A percentile compares a stretch with the other conserved stretches of the same genome.
phyloP scores from a whole-genome alignment of 2,797 vertebrate genomes.

The Denticeps clupeoides region DNA sequence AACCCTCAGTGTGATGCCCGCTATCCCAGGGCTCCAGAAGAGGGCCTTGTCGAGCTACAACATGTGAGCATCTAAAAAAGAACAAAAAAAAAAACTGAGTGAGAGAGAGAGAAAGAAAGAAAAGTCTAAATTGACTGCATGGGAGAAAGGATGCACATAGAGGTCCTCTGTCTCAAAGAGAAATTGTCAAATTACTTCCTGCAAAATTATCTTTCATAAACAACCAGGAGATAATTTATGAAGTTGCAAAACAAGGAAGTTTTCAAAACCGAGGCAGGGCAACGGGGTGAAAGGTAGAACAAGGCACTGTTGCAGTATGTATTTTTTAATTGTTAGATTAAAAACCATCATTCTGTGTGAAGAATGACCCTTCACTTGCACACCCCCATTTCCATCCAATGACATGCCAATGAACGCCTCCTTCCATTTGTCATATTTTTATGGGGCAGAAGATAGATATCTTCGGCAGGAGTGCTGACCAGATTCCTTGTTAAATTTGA shows the following conservation, averaged over 20 bases:
- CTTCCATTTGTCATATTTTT: slow-evolving; percentile 22
- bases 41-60: slow-evolving; percentile 18
- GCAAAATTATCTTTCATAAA: too few relatives aligned
- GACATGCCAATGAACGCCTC: slow-evolving; percentile 10
- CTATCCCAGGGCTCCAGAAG: slow-evolving; percentile 21
- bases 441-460: slow-evolving; percentile 12
- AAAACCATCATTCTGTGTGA: slow-evolving; percentile 19
- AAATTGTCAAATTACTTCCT: too few relatives aligned
- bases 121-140: too few relatives aligned
- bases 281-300: background rate
- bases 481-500: slow-evolving; percentile 21
- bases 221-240: too few relatives aligned
- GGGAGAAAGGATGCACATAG: too few relatives aligned
- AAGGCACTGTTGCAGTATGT: background rate
- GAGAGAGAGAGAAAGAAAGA: too few relatives aligned
- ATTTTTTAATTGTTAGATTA: slow-evolving; percentile 12
- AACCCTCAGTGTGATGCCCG: slow-evolving; percentile 29
- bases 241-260: background rate
- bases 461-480: slow-evolving; percentile 9
- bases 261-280: slow-evolving; percentile 2
- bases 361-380: slow-evolving; percentile 10
- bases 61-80: too few relatives aligned
- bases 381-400: slow-evolving; percentile 21
- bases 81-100: background rate
- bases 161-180: too few relatives aligned